These are phyloP conservation scores for Triops cancriformis DNA, from an alignment of 1,140 invertebrate genomes.

Conservation along the genomic window DNA sequence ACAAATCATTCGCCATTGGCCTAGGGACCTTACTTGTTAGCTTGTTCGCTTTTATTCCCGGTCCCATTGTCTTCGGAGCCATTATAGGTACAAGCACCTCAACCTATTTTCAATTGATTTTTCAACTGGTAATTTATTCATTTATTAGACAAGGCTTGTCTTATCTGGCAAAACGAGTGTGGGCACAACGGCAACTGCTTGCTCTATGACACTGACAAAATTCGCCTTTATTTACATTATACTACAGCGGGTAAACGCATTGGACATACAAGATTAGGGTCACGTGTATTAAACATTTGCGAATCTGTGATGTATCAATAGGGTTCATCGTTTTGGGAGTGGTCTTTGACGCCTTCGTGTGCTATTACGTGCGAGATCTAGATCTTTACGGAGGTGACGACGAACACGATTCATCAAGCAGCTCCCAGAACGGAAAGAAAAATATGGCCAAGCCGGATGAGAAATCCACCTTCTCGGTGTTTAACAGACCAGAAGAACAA, in stretches of 20 bases:
- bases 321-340: conserved; percentile 20
- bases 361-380: conserved; percentile 23
- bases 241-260: conserved; percentile 22
- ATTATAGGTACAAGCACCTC: conserved; percentile 29
- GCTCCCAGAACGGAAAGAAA: not conserved
- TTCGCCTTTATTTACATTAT: conserved; percentile 23
- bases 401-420: not conserved
- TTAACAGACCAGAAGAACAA: not conserved
- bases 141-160: conserved; percentile 26
- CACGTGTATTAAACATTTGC: not conserved
- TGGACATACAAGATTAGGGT: not conserved
- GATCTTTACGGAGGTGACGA: conserved; percentile 25
- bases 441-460: not conserved
- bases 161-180: conserved; percentile 27
- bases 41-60: conserved; percentile 34
- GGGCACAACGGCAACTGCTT: conserved; percentile 24
- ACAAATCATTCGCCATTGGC: conserved; percentile 32
- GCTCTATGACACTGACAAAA: conserved; percentile 26
- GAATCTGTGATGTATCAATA: not conserved
- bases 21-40: conserved; percentile 32
- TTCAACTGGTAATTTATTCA: not conserved
- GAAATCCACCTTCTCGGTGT: not conserved
- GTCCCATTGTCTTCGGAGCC: conserved; percentile 34
- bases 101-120: not conserved
- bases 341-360: conserved; percentile 19